Conservation (phyloP, 2,797 vertebrate genomes). For the Pangasius mekongensis region DNA sequence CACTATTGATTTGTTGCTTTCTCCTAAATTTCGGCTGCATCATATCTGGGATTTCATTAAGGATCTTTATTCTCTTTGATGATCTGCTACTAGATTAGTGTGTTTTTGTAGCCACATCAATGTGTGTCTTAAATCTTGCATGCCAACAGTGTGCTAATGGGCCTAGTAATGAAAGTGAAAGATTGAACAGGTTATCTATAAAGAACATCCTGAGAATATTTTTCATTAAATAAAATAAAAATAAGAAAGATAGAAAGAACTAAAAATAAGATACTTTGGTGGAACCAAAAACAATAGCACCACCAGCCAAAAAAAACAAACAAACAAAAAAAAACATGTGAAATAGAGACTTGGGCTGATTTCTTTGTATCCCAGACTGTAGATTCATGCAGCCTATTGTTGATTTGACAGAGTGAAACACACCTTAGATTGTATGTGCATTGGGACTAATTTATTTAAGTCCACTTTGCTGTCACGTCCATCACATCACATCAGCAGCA, state of each 20-base stretch:
- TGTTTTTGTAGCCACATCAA: conserved; percentile 71
- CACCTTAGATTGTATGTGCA: neutral
- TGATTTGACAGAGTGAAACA: neutral
- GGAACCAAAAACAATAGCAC: neutral
- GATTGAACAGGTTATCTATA: neutral
- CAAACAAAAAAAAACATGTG: neutral
- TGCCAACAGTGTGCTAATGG: conserved; percentile 39
- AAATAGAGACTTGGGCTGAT: neutral
- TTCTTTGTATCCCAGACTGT: neutral
- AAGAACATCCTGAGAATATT: neutral
- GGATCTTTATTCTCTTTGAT: conserved; percentile 69
- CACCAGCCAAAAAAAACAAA: neutral
- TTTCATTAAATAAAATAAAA: neutral
- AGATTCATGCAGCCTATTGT: neutral
- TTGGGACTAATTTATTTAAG: neutral
- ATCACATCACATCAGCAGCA: neutral
- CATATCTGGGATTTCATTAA: conserved; percentile 66
- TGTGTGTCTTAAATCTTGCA: conserved; percentile 70
- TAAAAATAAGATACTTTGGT: neutral
- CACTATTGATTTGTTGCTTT: conserved; percentile 66
- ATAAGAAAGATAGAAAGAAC: neutral
- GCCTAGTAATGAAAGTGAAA: conserved; percentile 39
- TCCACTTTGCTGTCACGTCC: too few species aligned
- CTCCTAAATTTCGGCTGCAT: conserved; percentile 69
- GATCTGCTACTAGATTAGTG: conserved; percentile 68